These are phyloP conservation scores for Anolis apletophallus DNA, from an alignment of 2,797 vertebrate genomes.

Conservation along the genomic window DNA sequence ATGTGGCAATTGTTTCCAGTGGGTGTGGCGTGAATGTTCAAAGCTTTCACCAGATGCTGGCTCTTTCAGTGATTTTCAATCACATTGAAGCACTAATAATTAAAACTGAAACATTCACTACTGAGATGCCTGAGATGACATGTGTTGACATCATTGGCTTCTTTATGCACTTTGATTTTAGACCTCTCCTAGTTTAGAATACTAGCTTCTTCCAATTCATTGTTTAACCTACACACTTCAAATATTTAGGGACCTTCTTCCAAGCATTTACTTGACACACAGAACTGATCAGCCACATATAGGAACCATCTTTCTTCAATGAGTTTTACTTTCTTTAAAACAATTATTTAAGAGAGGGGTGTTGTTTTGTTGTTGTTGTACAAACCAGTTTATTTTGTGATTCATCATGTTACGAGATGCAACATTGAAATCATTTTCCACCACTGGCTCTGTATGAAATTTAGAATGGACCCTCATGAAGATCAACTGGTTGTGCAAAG, in stretches of 20 bases:
- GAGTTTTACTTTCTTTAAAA: conserved; percentile 41
- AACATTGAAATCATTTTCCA: conserved; percentile 19
- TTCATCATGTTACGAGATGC: conserved; percentile 27
- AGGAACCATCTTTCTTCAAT: background rate
- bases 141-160: background rate
- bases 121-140: background rate
- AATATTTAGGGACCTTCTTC: conserved; percentile 30
- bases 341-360: conserved; percentile 46
- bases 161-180: background rate
- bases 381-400: conserved; percentile 30
- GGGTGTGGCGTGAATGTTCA: background rate
- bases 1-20: background rate
- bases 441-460: background rate
- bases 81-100: background rate
- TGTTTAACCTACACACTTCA: background rate
- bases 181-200: background rate
- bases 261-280: conserved; percentile 9
- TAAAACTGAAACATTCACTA: background rate
- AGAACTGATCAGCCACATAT: background rate
- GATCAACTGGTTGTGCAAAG: background rate
- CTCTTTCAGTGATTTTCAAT: background rate
- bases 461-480: background rate
- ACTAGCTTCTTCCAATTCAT: background rate
- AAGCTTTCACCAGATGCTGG: background rate
- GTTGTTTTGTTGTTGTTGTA: too few species aligned